These are phyloP conservation scores for Synanthedon formicaeformis DNA, from an alignment of 2,888 invertebrate species.

Conservation along the genomic window DNA sequence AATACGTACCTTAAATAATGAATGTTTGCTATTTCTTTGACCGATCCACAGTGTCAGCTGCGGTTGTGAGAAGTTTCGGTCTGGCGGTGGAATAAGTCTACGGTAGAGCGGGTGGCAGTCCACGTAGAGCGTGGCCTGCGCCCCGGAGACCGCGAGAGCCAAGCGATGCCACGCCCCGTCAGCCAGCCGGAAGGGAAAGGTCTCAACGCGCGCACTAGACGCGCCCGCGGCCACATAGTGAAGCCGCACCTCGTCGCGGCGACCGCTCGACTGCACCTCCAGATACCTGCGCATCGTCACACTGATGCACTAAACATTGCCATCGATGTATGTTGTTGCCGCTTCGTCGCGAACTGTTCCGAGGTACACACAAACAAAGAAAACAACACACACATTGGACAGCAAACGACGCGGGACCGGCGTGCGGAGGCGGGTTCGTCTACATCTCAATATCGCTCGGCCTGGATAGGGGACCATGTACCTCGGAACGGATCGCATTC, in stretches of 20 bases:
- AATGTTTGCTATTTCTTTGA: slow-evolving; percentile 87
- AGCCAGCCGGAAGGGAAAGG: slow-evolving; percentile 88
- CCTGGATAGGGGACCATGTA: slow-evolving; percentile 69
- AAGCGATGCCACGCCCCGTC: slow-evolving; percentile 91
- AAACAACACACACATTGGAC: slow-evolving; percentile 58
- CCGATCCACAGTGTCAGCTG: slow-evolving; percentile 87
- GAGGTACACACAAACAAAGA: slow-evolving; percentile 70
- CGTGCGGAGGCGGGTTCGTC: slow-evolving; percentile 48
- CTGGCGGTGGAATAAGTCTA: slow-evolving; percentile 81
- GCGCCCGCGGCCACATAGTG: slow-evolving; percentile 81
- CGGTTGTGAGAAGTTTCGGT: slow-evolving; percentile 80
- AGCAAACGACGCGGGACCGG: slow-evolving; percentile 32
- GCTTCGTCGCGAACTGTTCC: slow-evolving; percentile 62
- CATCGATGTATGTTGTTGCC: slow-evolving; percentile 4
- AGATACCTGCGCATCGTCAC: slow-evolving; percentile 76
- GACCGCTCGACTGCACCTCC: slow-evolving; percentile 92
- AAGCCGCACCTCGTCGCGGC: slow-evolving; percentile 86
- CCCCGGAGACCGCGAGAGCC: slow-evolving; percentile 86
- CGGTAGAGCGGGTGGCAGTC: slow-evolving; percentile 90
- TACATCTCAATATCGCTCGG: slow-evolving; percentile 70
- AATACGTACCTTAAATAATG: slow-evolving; percentile 82
- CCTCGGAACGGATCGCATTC: slow-evolving; percentile 70
- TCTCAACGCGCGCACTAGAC: slow-evolving; percentile 77
- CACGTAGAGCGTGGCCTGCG: slow-evolving; percentile 84
- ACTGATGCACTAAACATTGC: background rate